A percentile compares a stretch with the other conserved stretches of the same genome.
Evolutionary conservation across 1,140 invertebrate species (phyloP).

Genomic region (Lasioglossum albipes): DNA sequence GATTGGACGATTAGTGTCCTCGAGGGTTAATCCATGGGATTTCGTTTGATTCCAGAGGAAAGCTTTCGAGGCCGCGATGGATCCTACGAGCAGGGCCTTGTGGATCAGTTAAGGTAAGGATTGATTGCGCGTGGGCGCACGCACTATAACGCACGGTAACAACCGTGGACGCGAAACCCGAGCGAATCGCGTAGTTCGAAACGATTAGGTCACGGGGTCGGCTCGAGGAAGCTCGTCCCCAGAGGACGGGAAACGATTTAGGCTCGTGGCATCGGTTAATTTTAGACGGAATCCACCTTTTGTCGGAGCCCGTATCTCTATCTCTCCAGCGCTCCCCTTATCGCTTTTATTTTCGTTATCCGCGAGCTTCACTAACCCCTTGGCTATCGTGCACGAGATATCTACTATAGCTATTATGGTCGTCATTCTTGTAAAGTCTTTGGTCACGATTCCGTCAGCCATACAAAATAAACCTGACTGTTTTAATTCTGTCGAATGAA

Average conservation of each 20-base stretch:
- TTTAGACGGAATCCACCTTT: conserved; percentile 14
- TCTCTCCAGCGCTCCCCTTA: too few species aligned
- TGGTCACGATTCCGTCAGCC: too few species aligned
- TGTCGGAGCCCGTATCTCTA: background rate
- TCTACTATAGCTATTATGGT: too few species aligned
- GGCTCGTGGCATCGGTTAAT: conserved; percentile 28
- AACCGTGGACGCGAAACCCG: too few species aligned
- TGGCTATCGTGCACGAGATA: too few species aligned
- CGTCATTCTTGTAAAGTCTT: too few species aligned
- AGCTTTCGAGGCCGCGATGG: conserved; percentile 48
- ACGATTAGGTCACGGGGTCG: conserved; percentile 29
- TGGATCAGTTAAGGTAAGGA: conserved; percentile 68
- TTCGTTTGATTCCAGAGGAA: conserved; percentile 43
- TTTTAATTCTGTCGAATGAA: too few species aligned
- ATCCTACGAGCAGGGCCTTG: conserved; percentile 59
- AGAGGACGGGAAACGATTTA: background rate
- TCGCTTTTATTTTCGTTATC: background rate
- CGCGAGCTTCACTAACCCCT: too few species aligned
- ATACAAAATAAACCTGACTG: too few species aligned
- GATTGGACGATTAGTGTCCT: background rate
- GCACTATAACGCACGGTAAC: too few species aligned
- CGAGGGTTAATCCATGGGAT: background rate
- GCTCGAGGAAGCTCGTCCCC: background rate
- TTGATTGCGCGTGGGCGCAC: too few species aligned
- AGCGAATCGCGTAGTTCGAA: too few species aligned